phyloP scores from a whole-genome alignment of 1,140 invertebrate genomes.

The Listronotus oregonensis region DNA sequence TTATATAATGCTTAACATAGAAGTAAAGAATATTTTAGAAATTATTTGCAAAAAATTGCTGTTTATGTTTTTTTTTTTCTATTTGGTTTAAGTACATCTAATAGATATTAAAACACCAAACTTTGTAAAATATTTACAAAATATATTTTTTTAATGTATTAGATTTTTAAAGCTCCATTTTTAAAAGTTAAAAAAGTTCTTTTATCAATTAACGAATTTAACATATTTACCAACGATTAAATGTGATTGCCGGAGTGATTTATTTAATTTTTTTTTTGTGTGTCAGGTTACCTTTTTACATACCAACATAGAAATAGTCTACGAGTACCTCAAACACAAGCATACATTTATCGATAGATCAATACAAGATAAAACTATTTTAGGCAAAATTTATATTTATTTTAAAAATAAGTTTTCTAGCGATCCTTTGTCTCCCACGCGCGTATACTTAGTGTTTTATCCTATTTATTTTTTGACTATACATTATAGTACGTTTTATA shows the following conservation, averaged over 20 bases:
- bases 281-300: slow-evolving; percentile 6
- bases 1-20: too few relatives aligned
- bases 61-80: too few relatives aligned
- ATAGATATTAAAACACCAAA: too few relatives aligned
- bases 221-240: not conserved
- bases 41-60: too few relatives aligned
- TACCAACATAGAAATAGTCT: slow-evolving; percentile 2
- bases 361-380: too few relatives aligned
- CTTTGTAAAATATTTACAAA: not conserved
- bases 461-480: slow-evolving; percentile 12
- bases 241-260: slow-evolving; percentile 35
- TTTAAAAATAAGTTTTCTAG: not conserved
- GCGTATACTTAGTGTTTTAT: slow-evolving; percentile 15
- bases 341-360: not conserved
- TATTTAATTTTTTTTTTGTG: slow-evolving; percentile 13
- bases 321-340: not conserved
- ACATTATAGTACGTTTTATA: slow-evolving; percentile 9
- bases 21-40: too few relatives aligned
- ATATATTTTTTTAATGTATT: not conserved
- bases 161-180: too few relatives aligned
- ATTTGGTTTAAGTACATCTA: too few relatives aligned
- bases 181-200: too few relatives aligned
- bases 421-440: not conserved
- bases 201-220: too few relatives aligned
- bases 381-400: too few relatives aligned